Conservation (phyloP, 2,113 vertebrate species). For the Eclectus roratus region DNA sequence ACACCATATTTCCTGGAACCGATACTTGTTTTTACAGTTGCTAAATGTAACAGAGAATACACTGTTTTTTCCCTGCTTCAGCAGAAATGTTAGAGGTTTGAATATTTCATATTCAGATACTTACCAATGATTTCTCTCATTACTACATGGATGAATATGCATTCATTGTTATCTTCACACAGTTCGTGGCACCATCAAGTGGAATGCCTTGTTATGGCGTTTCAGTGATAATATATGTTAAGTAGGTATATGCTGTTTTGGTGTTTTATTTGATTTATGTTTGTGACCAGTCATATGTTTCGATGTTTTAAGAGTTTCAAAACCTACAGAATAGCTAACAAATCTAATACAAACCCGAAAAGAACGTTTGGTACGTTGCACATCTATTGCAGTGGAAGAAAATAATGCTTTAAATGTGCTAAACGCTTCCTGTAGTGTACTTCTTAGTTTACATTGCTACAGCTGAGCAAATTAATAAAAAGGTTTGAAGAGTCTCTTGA, state of each 20-base stretch:
- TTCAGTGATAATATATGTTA: not conserved
- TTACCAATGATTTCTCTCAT: not conserved
- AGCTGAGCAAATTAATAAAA: not conserved
- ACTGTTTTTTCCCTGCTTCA: not conserved
- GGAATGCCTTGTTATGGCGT: not conserved
- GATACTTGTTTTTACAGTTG: conserved; percentile 24
- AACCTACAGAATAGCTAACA: not conserved
- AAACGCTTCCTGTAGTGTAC: not conserved
- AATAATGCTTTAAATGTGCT: not conserved
- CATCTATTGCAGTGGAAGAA: not conserved
- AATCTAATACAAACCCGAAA: not conserved
- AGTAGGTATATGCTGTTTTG: not conserved
- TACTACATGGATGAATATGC: not conserved
- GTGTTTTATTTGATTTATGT: not conserved
- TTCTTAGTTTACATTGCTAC: not conserved
- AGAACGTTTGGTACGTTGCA: not conserved
- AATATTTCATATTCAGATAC: not conserved
- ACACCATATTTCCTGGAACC: conserved; percentile 49
- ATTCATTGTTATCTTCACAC: not conserved
- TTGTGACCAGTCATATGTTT: not conserved
- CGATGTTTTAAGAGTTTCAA: not conserved
- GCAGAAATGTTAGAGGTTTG: not conserved
- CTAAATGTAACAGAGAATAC: not conserved
- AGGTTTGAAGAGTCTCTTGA: not conserved
- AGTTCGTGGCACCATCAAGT: conserved; percentile 29